Conservation (phyloP, 2,888 invertebrate species). For the Amphimallon solstitiale region DNA sequence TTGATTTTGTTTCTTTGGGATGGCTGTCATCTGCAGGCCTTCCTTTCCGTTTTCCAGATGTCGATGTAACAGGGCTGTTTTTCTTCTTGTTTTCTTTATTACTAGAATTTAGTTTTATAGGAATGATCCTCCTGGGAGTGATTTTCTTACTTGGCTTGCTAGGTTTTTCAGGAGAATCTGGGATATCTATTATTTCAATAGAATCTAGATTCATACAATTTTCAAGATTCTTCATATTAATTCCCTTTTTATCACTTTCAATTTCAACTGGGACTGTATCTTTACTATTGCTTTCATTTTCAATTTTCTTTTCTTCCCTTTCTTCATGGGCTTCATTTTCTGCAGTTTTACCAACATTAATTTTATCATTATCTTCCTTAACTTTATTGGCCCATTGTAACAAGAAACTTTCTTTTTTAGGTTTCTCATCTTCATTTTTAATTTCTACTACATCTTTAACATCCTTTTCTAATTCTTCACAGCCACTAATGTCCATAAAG, state of each 20-base stretch:
- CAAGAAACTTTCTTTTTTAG: constrained; percentile 56
- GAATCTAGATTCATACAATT: constrained; percentile 5
- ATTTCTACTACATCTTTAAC: constrained; percentile 46
- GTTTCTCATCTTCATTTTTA: constrained; percentile 45
- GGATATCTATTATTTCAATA: constrained; percentile 37
- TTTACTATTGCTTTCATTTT: constrained; percentile 6
- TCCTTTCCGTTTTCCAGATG: constrained; percentile 36
- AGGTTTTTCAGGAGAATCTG: constrained; percentile 34
- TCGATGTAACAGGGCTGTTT: constrained; percentile 3
- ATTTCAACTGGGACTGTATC: neutral
- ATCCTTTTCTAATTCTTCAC: constrained; percentile 51
- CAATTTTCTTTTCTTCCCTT: constrained; percentile 11
- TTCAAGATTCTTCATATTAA: neutral
- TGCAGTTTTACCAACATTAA: neutral
- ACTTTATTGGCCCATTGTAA: constrained; percentile 56
- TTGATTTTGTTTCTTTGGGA: constrained; percentile 21
- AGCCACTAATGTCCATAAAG: constrained; percentile 51
- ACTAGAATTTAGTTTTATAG: constrained; percentile 9
- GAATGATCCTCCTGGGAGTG: constrained; percentile 28
- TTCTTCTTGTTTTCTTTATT: constrained; percentile 28
- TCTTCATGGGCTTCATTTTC: constrained; percentile 10
- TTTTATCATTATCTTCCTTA: constrained; percentile 32
- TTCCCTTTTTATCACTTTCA: neutral
- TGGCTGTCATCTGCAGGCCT: constrained; percentile 6
- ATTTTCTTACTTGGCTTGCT: constrained; percentile 37